Base-by-base conservation (phyloP, 2,888 invertebrate species). In the Nineta flava region DNA sequence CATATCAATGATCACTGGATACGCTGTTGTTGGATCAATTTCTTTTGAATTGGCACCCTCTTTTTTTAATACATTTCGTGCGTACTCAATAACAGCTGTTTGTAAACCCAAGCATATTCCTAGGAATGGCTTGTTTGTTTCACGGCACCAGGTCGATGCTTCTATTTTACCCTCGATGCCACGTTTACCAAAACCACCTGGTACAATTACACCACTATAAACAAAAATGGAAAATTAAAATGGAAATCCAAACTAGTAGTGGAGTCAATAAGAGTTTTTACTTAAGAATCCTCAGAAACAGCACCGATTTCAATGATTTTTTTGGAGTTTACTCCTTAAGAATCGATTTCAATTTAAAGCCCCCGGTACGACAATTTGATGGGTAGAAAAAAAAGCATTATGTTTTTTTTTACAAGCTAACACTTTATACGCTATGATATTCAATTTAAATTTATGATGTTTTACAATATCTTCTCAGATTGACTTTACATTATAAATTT, bases 41-140 rank as follows among this genome's bases (percentile, higher is more conserved):
- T 97, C 99, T 0, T 87, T 86, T 2, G 87, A 85, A 60, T 93
- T 83, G 0, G 96, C 95, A 54, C 79, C 83, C 48, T 76, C 70
- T 50, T 87, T 65, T 0, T 76, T 74, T 1, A 95, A 67, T 0
- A 86, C 86, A 64, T 93, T 92, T 48, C 95, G 76, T 0, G 94
- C 82, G 64, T 87, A 96, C 68, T 99, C 99, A 58, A 99, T 86
- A 4, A 95, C 95, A 9, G 95, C 87, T 17, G 92, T 90, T 73
- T 99, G 99, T 53, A 99, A 74, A 5, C 99, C 99, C n/a, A 99
- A 74, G 62, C 99, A 99, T 56, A 99, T 91, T 1, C 97, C 99
- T 15, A 99, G 72, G 67, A 87, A 88, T 0, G 99, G 99, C 62
- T 85, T 88, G 46, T 83, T 79, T 47, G 87, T 92, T 59, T 79